Conservation (phyloP, 2,888 invertebrate genomes). For the Drosophila multiciliata region DNA sequence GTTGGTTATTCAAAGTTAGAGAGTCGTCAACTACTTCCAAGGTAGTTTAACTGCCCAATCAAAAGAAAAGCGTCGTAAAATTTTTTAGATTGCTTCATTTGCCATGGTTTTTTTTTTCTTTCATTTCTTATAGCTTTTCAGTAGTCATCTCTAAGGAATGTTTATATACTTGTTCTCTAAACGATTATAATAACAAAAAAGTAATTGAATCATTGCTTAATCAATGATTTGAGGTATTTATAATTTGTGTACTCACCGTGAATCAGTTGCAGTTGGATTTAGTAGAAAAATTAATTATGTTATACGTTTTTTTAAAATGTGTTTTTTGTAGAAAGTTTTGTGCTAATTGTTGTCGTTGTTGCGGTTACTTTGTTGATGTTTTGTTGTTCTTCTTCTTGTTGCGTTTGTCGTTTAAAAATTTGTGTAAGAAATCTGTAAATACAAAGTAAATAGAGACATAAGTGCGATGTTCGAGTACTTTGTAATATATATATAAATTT, state of each 20-base stretch:
- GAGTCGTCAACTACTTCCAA: slow-evolving; percentile 25
- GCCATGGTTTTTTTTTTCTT: neutral
- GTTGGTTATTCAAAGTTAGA: slow-evolving; percentile 27
- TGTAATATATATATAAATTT: slow-evolving; percentile 57
- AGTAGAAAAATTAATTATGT: slow-evolving; percentile 36
- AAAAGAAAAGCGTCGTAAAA: slow-evolving; percentile 27
- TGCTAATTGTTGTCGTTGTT: slow-evolving; percentile 63
- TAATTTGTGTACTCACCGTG: slow-evolving; percentile 46
- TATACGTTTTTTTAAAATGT: slow-evolving; percentile 20
- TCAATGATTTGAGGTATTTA: neutral
- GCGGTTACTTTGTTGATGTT: slow-evolving; percentile 51
- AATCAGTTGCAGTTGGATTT: slow-evolving; percentile 15
- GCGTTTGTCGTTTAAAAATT: slow-evolving; percentile 57
- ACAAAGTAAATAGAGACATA: slow-evolving; percentile 44
- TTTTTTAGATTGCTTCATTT: slow-evolving; percentile 17
- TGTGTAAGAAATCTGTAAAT: slow-evolving; percentile 70
- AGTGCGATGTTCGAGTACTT: slow-evolving; percentile 34
- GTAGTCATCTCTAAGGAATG: slow-evolving; percentile 28
- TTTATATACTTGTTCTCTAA: slow-evolving; percentile 19
- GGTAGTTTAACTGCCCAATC: slow-evolving; percentile 30
- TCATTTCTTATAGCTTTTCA: slow-evolving; percentile 18
- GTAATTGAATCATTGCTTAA: neutral
- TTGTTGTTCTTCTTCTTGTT: slow-evolving; percentile 48
- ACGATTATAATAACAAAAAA: neutral
- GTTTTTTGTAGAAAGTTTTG: slow-evolving; percentile 48